Conservation (phyloP, 2,113 vertebrate species). For the Saguinus imperator region DNA sequence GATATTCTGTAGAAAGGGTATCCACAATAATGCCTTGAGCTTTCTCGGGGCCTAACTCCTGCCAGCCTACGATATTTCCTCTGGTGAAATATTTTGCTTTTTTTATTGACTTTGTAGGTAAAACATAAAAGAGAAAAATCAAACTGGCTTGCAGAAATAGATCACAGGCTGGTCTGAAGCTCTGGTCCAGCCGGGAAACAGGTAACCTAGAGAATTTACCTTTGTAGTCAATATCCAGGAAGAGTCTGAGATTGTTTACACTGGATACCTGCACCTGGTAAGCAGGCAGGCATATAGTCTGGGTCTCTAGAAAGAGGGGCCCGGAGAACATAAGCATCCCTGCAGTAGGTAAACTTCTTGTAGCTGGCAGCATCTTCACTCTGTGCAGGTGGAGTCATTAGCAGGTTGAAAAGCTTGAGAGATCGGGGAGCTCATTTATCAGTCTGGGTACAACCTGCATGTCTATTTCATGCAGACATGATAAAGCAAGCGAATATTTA, state of each 20-base stretch:
- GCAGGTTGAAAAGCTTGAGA: background rate
- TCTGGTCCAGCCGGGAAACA: background rate
- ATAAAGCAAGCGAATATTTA: background rate
- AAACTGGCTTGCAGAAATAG: conserved; percentile 3
- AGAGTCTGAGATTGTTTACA: background rate
- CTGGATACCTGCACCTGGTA: background rate
- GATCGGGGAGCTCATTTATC: background rate
- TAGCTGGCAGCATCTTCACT: background rate
- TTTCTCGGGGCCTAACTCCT: background rate
- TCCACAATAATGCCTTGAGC: background rate
- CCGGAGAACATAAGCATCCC: background rate
- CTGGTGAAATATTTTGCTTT: background rate
- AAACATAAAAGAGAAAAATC: conserved; percentile 31
- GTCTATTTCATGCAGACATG: background rate
- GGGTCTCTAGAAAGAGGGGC: background rate
- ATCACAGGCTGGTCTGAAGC: background rate
- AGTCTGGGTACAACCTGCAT: background rate
- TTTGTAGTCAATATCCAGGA: background rate
- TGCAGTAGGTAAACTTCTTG: background rate
- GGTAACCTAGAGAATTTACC: background rate
- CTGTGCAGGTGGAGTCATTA: background rate
- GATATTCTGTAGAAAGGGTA: background rate
- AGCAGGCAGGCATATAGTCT: background rate
- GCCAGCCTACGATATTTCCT: background rate
- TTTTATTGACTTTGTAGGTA: background rate